phyloP scores from a whole-genome alignment of 2,113 vertebrate genomes.

The Peromyscus californicus region DNA sequence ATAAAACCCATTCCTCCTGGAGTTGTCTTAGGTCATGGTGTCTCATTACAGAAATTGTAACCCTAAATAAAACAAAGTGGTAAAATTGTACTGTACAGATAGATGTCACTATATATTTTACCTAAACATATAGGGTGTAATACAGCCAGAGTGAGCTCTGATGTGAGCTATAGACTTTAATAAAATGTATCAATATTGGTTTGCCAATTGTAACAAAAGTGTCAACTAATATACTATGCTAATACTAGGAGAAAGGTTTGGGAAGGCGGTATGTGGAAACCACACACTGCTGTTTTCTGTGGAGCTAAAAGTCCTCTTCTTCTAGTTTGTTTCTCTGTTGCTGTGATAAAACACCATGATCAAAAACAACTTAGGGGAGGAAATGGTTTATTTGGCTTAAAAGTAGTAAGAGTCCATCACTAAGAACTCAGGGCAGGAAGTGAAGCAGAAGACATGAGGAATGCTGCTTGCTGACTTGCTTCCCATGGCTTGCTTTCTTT shows the following conservation, averaged over 20 bases:
- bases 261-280: not conserved
- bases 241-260: not conserved
- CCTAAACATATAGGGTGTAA: not conserved
- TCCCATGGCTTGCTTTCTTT: not conserved
- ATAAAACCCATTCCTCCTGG: not conserved
- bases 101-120: not conserved
- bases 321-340: not conserved
- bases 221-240: not conserved
- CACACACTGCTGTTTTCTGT: slow-evolving; percentile 16
- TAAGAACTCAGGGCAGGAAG: not conserved
- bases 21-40: not conserved
- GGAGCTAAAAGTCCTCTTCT: not conserved
- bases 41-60: not conserved
- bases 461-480: not conserved
- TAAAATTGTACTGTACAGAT: not conserved
- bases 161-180: not conserved
- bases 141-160: not conserved
- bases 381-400: not conserved
- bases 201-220: slow-evolving; percentile 32
- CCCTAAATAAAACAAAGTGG: not conserved
- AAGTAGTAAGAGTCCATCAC: not conserved
- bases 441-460: not conserved
- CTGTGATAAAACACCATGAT: not conserved
- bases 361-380: not conserved
- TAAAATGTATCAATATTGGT: not conserved